Conservation (phyloP, 2,888 invertebrate genomes). For the Seira ritae region DNA sequence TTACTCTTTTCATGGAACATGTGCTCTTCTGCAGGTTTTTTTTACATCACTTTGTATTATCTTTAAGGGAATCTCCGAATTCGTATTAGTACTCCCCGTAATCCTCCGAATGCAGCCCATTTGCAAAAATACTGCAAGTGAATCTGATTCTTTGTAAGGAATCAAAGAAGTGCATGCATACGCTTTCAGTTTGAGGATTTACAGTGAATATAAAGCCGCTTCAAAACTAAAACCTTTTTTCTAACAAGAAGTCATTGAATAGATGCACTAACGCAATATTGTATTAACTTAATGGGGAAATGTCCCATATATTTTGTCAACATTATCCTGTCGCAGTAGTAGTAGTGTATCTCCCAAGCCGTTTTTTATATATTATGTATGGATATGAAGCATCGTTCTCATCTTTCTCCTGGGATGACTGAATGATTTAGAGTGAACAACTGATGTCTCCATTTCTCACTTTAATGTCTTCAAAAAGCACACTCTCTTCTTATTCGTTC, state of each 20-base stretch:
- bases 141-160: too few species aligned
- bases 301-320: slow-evolving; percentile 10
- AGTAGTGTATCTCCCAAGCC: background rate
- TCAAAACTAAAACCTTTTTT: too few species aligned
- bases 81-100: too few species aligned
- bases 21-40: slow-evolving; percentile 29
- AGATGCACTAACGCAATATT: too few species aligned
- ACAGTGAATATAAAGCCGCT: too few species aligned
- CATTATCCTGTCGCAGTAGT: background rate
- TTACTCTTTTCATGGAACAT: slow-evolving; percentile 23
- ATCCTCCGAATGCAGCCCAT: too few species aligned
- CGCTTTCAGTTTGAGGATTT: too few species aligned
- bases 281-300: background rate
- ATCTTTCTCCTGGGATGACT: slow-evolving; percentile 42
- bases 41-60: background rate
- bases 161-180: too few species aligned
- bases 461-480: slow-evolving; percentile 28
- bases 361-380: slow-evolving; percentile 12
- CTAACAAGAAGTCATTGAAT: too few species aligned
- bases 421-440: slow-evolving; percentile 62
- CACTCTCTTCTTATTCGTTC: slow-evolving; percentile 2
- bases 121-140: too few species aligned
- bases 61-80: too few species aligned
- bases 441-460: slow-evolving; percentile 62
- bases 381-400: slow-evolving; percentile 7